These are phyloP conservation scores for Sterrhoptilus dennistouni DNA, from an alignment of 2,113 vertebrate genomes.

Conservation along the genomic window DNA sequence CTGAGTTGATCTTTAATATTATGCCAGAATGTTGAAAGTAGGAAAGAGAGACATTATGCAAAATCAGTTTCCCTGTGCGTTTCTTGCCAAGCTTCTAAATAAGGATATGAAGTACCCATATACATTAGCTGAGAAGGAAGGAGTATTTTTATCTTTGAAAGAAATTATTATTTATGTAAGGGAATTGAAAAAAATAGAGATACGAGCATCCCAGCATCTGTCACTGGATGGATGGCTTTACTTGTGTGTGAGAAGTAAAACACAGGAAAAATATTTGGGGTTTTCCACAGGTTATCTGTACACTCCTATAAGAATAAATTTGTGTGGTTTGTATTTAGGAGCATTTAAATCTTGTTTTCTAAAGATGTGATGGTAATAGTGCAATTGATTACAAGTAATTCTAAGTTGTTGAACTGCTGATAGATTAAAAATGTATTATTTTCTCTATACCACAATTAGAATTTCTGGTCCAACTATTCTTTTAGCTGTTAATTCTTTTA, in stretches of 20 bases:
- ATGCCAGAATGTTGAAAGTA: not conserved
- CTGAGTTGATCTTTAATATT: not conserved
- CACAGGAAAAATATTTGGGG: not conserved
- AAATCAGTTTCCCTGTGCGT: not conserved
- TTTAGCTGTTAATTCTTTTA: not conserved
- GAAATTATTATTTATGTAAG: not conserved
- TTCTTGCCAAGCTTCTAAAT: constrained; percentile 27
- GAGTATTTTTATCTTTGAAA: constrained; percentile 45
- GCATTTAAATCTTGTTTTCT: not conserved
- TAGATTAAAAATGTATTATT: not conserved
- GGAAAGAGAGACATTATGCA: not conserved
- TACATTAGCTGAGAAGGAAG: not conserved
- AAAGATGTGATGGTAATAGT: not conserved
- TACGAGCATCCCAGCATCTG: not conserved
- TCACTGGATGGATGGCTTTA: not conserved
- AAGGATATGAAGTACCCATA: not conserved
- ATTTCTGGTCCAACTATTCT: not conserved
- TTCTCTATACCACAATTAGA: not conserved
- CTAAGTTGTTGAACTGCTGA: not conserved
- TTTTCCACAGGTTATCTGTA: not conserved
- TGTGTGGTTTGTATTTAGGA: not conserved
- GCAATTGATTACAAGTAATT: not conserved
- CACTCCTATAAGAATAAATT: not conserved
- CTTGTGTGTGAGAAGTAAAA: not conserved
- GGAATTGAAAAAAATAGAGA: not conserved